Percentiles rank a stretch among this genome's conserved stretches.
Conservation (phyloP, 2,888 invertebrate species). For the Tanytarsus gracilentus region DNA sequence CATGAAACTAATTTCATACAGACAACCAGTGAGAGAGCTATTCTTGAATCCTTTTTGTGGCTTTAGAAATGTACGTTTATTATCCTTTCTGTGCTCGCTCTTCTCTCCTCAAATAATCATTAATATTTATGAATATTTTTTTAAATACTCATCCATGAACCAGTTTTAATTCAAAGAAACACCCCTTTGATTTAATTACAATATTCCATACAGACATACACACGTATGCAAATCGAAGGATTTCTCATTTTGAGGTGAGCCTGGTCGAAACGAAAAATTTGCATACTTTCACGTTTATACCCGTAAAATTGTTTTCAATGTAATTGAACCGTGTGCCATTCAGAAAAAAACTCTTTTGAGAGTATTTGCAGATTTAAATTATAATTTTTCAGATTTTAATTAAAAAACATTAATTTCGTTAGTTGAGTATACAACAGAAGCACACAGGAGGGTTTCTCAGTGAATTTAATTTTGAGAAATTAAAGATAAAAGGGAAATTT, state of each 20-base stretch:
- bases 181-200: constrained; percentile 1
- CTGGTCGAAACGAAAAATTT: too few species aligned
- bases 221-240: background rate
- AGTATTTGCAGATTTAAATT: background rate
- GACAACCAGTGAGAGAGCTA: background rate
- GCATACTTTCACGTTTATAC: background rate
- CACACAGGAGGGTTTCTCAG: background rate
- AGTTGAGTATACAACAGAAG: constrained; percentile 15
- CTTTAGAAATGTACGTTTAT: background rate
- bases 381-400: constrained; percentile 20
- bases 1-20: background rate
- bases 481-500: too few species aligned
- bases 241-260: background rate
- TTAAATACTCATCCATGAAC: background rate
- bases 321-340: background rate
- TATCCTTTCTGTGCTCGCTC: background rate
- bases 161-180: background rate
- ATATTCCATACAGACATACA: background rate
- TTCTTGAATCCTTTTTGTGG: background rate
- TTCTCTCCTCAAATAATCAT: constrained; percentile 2
- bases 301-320: background rate
- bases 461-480: background rate
- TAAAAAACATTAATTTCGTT: constrained; percentile 29
- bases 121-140: constrained; percentile 21
- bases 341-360: too few species aligned